Evolutionary conservation across 2,113 vertebrate species (phyloP).

Genomic region (Pelecanoides urinatrix): DNA sequence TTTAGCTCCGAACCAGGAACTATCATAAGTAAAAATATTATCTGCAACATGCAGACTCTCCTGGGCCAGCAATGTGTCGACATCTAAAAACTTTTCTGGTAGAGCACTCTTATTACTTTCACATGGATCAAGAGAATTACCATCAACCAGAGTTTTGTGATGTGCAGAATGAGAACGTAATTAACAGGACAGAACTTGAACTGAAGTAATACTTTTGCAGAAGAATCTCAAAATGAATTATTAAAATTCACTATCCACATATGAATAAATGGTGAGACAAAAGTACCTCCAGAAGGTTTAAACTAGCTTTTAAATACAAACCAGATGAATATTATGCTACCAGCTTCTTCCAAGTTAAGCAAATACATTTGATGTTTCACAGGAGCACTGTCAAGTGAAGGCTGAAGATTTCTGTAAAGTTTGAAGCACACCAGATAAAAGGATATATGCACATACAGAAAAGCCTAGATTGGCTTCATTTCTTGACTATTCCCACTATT

Average conservation of each 20-base stretch:
- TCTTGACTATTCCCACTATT: background rate
- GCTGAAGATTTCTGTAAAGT: background rate
- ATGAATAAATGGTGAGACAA: background rate
- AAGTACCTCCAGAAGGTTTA: constrained; percentile 11
- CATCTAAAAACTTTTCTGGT: constrained; percentile 21
- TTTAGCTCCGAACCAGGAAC: constrained; percentile 11
- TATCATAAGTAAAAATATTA: constrained; percentile 59
- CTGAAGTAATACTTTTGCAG: constrained; percentile 1
- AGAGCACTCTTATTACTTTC: background rate
- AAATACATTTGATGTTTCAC: background rate
- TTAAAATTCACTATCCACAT: constrained; percentile 34
- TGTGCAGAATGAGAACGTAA: constrained; percentile 29
- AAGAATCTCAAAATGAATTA: constrained; percentile 7
- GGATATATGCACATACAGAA: background rate
- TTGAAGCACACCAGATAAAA: background rate
- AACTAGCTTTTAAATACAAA: constrained; percentile 21
- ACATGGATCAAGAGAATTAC: constrained; percentile 37
- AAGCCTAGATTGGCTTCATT: background rate
- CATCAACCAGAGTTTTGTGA: background rate
- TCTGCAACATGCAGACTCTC: constrained; percentile 48
- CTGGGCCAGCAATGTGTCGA: background rate
- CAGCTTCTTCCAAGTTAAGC: background rate
- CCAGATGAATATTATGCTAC: background rate
- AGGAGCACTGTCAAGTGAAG: background rate
- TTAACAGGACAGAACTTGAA: constrained; percentile 24